Base-by-base conservation (phyloP, 2,797 vertebrate genomes). In the Dromococcyx pavoninus region DNA sequence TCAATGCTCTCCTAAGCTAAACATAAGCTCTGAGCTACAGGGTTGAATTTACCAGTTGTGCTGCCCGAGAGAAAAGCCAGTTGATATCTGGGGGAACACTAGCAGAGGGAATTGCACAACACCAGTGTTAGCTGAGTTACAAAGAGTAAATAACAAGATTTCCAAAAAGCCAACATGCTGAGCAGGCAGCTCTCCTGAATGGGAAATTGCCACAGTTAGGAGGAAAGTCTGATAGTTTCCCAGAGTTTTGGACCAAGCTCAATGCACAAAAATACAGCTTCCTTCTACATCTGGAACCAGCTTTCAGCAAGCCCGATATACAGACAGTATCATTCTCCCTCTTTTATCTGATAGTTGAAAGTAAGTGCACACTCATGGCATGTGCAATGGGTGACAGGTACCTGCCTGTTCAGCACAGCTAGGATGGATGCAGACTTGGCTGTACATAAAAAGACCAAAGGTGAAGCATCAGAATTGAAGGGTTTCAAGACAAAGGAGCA, bases 231-330 rank as follows among this genome's bases (percentile, higher is more conserved):
- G n/a, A 32, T 58, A 17, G 5, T 84, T 74, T 62, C 53, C 51
- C 0, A 33, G 17, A 50, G 39, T 58, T 79, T 51, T 73, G 46
- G 21, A 4, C 5, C 75, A 62, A 71, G 37, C 1, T 80, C 43
- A 86, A 87, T 33, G 17, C 10, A n/a, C 7, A 75, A 69, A 89
- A 57, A 14, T 13, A 41, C 37, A 57, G 2, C 3, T 2, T 21
- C 28, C 21, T 93, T 82, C 24, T 0, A 0, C 23, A 37, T 7
- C 12, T 51, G 37, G 48, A 90, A 54, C 7, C 0, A 2, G 13
- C 17, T 37, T 50, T 33, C 76, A 33, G 13, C 27, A 57, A 73
- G 15, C 6, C 18, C 30, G 13, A 18, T 22, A 19, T 3, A 22
- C 0, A 41, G 7, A 50, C 2, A n/a, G 37, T 43, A 32, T 41